These are phyloP conservation scores for Pocillopora verrucosa DNA, from an alignment of 64 coral and sea anemone species.

Conservation along the genomic window DNA sequence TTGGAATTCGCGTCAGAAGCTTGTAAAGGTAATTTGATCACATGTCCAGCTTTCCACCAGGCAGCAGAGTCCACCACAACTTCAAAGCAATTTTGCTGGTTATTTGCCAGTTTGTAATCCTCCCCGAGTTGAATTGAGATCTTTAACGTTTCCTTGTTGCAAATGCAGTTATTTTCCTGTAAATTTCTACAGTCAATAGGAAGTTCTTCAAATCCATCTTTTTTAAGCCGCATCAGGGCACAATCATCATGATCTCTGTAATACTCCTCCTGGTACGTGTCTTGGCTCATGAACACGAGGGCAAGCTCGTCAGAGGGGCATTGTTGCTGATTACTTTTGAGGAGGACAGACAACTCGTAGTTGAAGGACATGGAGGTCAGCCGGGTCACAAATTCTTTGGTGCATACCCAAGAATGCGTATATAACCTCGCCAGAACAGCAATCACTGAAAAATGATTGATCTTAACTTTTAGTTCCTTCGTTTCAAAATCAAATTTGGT, in stretches of 20 bases:
- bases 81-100: neutral
- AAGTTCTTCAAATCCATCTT: conserved; percentile 31
- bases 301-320: conserved; percentile 15
- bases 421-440: neutral
- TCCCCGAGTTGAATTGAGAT: conserved; percentile 15
- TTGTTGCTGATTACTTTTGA: conserved; percentile 8
- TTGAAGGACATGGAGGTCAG: conserved; percentile 4
- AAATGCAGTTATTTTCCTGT: neutral
- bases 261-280: conserved; percentile 23
- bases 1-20: neutral
- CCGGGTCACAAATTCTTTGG: conserved; percentile 15
- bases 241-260: conserved; percentile 33
- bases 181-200: neutral
- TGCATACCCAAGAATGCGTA: neutral
- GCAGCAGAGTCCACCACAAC: conserved; percentile 17
- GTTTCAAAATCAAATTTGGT: neutral
- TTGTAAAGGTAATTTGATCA: no score
- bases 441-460: conserved; percentile 18
- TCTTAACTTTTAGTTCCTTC: neutral
- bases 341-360: neutral
- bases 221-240: neutral
- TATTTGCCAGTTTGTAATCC: conserved; percentile 25
- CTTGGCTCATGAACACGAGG: conserved; percentile 45
- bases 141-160: conserved; percentile 21
- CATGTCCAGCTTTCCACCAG: conserved; percentile 18